Base-by-base conservation (phyloP, 2,797 vertebrate genomes). In the Sebastes diploproa region DNA sequence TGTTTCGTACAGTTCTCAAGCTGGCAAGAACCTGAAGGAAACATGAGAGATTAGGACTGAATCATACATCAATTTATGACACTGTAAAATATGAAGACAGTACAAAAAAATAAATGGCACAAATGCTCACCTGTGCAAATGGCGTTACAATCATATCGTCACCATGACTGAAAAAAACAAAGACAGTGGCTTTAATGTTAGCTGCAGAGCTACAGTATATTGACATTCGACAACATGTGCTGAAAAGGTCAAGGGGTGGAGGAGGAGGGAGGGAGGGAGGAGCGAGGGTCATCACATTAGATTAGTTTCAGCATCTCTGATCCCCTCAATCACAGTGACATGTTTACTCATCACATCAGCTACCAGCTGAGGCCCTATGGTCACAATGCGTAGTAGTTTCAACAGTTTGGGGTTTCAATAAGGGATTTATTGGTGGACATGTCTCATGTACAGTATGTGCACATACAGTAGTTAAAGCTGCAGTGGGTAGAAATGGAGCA, bases 61-160 rank as follows among this genome's bases (percentile, higher is more conserved):
- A 56, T 38, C n/a, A 25, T 22, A 6, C 9, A 46, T 69, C 8
- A 11, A 1, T 56, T 71, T 6, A n/a, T 38, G 16, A 50, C 20
- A 54, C 66, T 27, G 16, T 12, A 23, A 67, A 77, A 65, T 10
- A 32, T 20, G 3, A 59, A 34, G 7, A 70, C 7, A 42, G 64
- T 7, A 63, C n/a, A n/a, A n/a, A 3, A 36, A 68, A 9, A 18
- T 4, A 29, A 25, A 30, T 60, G 29, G 23, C 5, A 7, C 18
- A 70, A 27, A 14, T 2, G 30, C 94, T 91, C 95, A 99, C 98
- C 97, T 99, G 98, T 96, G 98, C 98, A 96, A 99, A 99, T 62
- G 98, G 98, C 52, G 98, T 99, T 96, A 99, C 98, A 96, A 99
- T 99, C 97, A 99, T 97, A 96, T 99, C 98, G 95, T 99, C 98